Percentiles rank a stretch among this genome's conserved stretches.
These are phyloP conservation scores for Diaprepes abbreviatus DNA, from an alignment of 2,888 invertebrate genomes.

Conservation along the genomic window DNA sequence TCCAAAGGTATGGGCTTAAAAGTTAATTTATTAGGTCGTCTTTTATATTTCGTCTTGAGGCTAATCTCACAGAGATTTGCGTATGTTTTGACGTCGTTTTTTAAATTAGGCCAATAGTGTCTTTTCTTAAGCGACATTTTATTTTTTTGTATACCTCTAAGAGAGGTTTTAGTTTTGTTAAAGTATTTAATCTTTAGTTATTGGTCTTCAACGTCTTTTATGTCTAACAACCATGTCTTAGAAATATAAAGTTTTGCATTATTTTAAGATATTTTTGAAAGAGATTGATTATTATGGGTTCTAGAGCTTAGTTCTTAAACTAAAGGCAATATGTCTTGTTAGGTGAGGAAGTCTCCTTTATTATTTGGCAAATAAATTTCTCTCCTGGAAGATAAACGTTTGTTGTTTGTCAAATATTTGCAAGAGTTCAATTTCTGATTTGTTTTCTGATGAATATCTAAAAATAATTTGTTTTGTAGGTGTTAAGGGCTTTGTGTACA, in stretches of 20 bases:
- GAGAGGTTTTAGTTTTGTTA: too few relatives aligned
- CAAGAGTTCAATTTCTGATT: not conserved
- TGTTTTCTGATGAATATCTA: not conserved
- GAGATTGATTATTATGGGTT: slow-evolving; percentile 12
- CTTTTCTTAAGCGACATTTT: not conserved
- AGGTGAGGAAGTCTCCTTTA: slow-evolving; percentile 15
- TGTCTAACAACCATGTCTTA: slow-evolving; percentile 5
- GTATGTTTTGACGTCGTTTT: too few relatives aligned
- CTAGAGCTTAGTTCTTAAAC: slow-evolving; percentile 18
- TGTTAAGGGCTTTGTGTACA: not conserved
- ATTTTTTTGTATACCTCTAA: slow-evolving; percentile 1
- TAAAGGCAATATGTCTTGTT: slow-evolving; percentile 15
- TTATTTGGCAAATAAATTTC: slow-evolving; percentile 10
- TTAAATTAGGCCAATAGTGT: too few relatives aligned
- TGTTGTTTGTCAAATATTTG: not conserved
- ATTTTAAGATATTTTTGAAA: slow-evolving; percentile 18
- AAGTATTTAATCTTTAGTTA: slow-evolving; percentile 8
- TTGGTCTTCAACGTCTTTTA: not conserved
- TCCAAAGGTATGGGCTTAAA: not conserved
- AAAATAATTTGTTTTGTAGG: not conserved
- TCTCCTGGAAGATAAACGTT: slow-evolving; percentile 7
- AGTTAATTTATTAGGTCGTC: not conserved
- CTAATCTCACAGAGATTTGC: too few relatives aligned
- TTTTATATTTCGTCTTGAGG: too few relatives aligned
- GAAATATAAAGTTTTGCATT: slow-evolving; percentile 14